phyloP scores from a whole-genome alignment of 2,113 vertebrate genomes.

The Marmota monax region DNA sequence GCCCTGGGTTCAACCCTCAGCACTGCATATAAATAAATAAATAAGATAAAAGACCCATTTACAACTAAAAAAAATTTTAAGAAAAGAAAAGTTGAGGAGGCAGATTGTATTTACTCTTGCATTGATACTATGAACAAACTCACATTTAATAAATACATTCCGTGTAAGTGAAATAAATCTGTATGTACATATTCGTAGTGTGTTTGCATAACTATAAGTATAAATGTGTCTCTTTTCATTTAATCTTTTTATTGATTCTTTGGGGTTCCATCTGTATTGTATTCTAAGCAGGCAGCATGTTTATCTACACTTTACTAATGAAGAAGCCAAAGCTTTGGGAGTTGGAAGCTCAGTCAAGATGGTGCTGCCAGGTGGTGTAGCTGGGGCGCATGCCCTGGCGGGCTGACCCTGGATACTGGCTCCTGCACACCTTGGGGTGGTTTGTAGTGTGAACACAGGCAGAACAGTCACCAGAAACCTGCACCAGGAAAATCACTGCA shows the following conservation, averaged over 20 bases:
- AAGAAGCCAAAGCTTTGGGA: neutral
- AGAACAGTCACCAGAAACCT: neutral
- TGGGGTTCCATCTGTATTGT: neutral
- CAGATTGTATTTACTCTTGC: neutral
- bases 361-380: rapidly evolving
- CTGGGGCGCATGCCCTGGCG: neutral
- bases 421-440: rapidly evolving
- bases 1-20: too few species aligned
- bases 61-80: too few species aligned
- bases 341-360: neutral
- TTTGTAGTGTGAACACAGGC: neutral
- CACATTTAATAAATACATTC: neutral
- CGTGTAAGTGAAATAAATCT: neutral
- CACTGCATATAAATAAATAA: too few species aligned
- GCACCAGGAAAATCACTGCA: neutral
- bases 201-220: neutral
- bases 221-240: neutral
- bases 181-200: rapidly evolving
- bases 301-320: neutral
- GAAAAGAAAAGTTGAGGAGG: neutral
- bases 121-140: neutral
- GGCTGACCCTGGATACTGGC: rapidly evolving
- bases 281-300: neutral
- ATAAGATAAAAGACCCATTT: too few species aligned
- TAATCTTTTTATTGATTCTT: neutral